Evolutionary conservation across 2,888 invertebrate genomes (phyloP).

Genomic region (Brachycybe producta): DNA sequence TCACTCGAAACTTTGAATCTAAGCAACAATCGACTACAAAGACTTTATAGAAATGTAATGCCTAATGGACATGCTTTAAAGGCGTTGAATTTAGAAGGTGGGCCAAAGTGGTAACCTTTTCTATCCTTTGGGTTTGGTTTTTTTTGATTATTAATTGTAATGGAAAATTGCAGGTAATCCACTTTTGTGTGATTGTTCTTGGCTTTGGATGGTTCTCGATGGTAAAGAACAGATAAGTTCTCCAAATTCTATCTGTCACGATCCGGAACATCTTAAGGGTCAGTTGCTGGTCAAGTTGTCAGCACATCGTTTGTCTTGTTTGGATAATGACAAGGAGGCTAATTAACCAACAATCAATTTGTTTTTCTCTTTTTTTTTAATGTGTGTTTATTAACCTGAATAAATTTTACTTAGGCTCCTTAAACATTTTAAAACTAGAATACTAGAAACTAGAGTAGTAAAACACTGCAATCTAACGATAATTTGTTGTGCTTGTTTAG

Average conservation of each 20-base stretch:
- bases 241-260: constrained; percentile 12
- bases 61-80: constrained; percentile 6
- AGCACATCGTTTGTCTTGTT: constrained; percentile 15
- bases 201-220: constrained; percentile 14
- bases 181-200: constrained; percentile 17
- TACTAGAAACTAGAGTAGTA: too few species aligned
- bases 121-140: not conserved
- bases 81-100: constrained; percentile 14
- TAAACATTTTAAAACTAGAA: too few species aligned
- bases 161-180: constrained; percentile 14
- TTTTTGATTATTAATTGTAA: not conserved
- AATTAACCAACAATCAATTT: too few species aligned
- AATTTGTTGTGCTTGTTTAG: too few species aligned
- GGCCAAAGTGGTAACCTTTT: not conserved
- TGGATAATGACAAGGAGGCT: not conserved
- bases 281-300: constrained; percentile 7
- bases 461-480: too few species aligned
- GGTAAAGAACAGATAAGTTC: constrained; percentile 1
- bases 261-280: constrained; percentile 14
- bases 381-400: too few species aligned
- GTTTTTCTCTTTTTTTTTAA: too few species aligned
- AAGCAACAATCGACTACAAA: constrained; percentile 14
- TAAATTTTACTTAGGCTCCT: too few species aligned
- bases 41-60: constrained; percentile 8
- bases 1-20: constrained; percentile 4